Evolutionary conservation across 2,888 invertebrate species (phyloP).

Genomic region (Epistrophella euchroma): DNA sequence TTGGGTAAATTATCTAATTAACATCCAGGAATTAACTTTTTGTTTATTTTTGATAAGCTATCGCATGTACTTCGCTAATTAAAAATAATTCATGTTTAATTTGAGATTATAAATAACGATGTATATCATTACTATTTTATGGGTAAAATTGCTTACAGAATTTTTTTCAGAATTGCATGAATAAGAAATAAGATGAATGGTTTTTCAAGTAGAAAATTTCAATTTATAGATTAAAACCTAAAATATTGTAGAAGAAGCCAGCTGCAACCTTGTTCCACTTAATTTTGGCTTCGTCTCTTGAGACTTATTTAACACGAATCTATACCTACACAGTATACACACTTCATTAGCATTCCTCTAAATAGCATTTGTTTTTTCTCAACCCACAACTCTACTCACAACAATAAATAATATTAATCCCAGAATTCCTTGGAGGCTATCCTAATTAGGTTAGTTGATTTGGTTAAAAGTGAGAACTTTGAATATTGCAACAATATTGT

Average conservation of each 20-base stretch:
- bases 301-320: conserved; percentile 2
- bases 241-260: background rate
- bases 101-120: too few relatives aligned
- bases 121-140: too few relatives aligned
- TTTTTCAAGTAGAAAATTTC: too few relatives aligned
- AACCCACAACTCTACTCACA: background rate
- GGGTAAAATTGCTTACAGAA: too few relatives aligned
- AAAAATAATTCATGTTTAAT: too few relatives aligned
- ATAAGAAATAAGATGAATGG: too few relatives aligned
- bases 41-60: too few relatives aligned
- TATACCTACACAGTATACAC: background rate
- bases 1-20: too few relatives aligned
- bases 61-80: too few relatives aligned
- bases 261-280: conserved; percentile 9
- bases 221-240: background rate
- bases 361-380: background rate
- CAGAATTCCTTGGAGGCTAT: background rate
- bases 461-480: conserved; percentile 20
- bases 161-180: too few relatives aligned
- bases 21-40: too few relatives aligned
- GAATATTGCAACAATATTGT: background rate
- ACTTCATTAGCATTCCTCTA: background rate
- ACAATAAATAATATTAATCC: conserved; percentile 8
- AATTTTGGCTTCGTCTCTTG: background rate
- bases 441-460: conserved; percentile 12